A percentile compares a stretch with the other conserved stretches of the same genome.
These are phyloP conservation scores for Lamprotornis superbus DNA, from an alignment of 2,113 vertebrate species.

Conservation along the genomic window DNA sequence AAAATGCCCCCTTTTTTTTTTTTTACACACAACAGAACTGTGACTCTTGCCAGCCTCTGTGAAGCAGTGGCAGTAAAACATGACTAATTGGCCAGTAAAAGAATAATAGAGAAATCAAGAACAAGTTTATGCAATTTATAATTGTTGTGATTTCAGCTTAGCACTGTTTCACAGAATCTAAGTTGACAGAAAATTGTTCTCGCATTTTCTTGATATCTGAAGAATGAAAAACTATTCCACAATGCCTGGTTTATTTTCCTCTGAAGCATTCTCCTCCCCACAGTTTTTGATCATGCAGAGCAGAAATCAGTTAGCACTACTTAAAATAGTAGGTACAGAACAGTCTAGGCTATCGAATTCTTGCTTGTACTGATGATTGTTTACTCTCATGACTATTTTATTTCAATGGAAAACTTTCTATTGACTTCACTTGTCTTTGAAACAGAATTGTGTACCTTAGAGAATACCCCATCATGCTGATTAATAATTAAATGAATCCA, in stretches of 20 bases:
- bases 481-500: constrained; percentile 59
- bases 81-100: background rate
- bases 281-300: background rate
- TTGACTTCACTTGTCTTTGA: constrained; percentile 36
- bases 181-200: background rate
- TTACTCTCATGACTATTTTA: constrained; percentile 35
- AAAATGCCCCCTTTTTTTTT: background rate
- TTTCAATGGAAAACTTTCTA: constrained; percentile 36
- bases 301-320: background rate
- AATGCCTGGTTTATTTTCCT: background rate
- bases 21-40: background rate
- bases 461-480: background rate
- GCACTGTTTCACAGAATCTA: background rate
- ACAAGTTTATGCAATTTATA: background rate
- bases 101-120: background rate
- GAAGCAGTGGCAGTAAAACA: background rate
- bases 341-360: background rate
- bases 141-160: background rate
- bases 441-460: constrained; percentile 18
- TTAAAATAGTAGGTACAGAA: background rate
- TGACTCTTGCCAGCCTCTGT: background rate
- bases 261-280: background rate
- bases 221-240: background rate
- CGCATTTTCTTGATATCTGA: background rate
- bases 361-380: background rate